Conservation (phyloP, 2,888 invertebrate genomes). For the Agrypnus murinus region DNA sequence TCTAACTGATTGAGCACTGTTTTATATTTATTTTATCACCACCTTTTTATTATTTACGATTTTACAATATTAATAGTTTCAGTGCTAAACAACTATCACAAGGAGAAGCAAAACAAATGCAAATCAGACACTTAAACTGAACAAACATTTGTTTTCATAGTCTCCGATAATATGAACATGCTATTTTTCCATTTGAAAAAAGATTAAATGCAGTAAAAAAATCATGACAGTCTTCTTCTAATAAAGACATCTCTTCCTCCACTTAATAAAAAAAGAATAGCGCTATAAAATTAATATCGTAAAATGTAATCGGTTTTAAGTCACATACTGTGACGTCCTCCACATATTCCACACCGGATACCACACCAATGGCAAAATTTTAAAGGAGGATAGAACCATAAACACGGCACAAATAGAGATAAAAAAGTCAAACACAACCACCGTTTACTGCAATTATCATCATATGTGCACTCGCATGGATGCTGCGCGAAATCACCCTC, state of each 20-base stretch:
- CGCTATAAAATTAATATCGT: conserved; percentile 61
- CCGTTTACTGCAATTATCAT: conserved; percentile 84
- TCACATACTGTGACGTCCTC: conserved; percentile 82
- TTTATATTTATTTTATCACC: conserved; percentile 39
- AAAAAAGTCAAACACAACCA: conserved; percentile 92
- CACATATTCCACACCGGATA: conserved; percentile 86
- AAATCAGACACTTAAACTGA: neutral
- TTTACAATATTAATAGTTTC: conserved; percentile 7
- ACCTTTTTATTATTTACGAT: conserved; percentile 3
- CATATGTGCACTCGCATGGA: conserved; percentile 87
- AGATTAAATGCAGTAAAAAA: neutral
- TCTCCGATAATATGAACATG: neutral
- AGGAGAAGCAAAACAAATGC: conserved; percentile 1
- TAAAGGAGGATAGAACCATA: conserved; percentile 94
- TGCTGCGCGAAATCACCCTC: conserved; percentile 91
- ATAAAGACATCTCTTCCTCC: neutral
- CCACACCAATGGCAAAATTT: conserved; percentile 90
- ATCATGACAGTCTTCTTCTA: neutral
- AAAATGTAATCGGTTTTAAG: conserved; percentile 62
- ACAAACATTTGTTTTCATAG: neutral
- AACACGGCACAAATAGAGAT: conserved; percentile 91
- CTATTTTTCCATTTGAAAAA: neutral
- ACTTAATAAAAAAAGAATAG: neutral
- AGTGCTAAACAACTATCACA: neutral
- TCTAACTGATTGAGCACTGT: conserved; percentile 64